Evolutionary conservation across 2,888 invertebrate species (phyloP).

Genomic region (Catocala sponsa): DNA sequence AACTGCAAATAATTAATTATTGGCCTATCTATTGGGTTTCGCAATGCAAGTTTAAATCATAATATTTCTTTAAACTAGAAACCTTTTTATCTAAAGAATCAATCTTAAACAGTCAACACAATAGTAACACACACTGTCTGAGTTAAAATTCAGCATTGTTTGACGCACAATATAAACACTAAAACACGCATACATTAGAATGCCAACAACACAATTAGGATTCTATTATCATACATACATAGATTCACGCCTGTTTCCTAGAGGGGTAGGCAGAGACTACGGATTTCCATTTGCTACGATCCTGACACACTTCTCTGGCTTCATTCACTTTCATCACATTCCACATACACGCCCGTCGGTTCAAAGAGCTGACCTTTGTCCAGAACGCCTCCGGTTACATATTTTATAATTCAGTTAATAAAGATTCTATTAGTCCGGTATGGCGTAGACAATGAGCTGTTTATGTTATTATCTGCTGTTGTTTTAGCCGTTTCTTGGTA

Average conservation of each 20-base stretch:
- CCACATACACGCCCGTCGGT: too few relatives aligned
- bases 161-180: slow-evolving; percentile 5
- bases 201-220: slow-evolving; percentile 19
- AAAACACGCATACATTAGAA: slow-evolving; percentile 14
- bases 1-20: too few relatives aligned
- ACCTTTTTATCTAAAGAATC: background rate
- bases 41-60: too few relatives aligned
- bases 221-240: slow-evolving; percentile 15
- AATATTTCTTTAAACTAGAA: too few relatives aligned
- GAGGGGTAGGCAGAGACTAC: too few relatives aligned
- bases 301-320: too few relatives aligned
- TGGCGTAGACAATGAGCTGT: slow-evolving; percentile 17
- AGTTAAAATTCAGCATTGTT: slow-evolving; percentile 8
- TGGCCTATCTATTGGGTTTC: too few relatives aligned
- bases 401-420: slow-evolving; percentile 27
- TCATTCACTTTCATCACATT: too few relatives aligned
- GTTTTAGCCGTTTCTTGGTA: background rate
- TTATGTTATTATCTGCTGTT: background rate
- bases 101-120: background rate
- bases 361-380: too few relatives aligned
- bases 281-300: too few relatives aligned
- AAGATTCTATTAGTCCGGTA: slow-evolving; percentile 20
- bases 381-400: too few relatives aligned
- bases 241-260: too few relatives aligned
- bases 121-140: background rate